These are phyloP conservation scores for Pseudopodoces humilis DNA, from an alignment of 2,113 vertebrate species.

Conservation along the genomic window DNA sequence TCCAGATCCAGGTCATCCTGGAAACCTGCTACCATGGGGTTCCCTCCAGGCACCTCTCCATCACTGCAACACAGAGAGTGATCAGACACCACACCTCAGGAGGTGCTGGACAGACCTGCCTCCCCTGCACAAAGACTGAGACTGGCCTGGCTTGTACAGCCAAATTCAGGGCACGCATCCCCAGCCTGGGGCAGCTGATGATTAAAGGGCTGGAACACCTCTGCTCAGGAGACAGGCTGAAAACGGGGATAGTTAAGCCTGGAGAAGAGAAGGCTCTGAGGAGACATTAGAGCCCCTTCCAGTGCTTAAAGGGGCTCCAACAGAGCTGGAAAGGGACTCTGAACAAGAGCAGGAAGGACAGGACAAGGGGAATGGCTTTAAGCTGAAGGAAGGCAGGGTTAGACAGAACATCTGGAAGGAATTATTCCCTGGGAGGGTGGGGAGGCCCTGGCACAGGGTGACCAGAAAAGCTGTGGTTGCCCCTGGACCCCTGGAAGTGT, in stretches of 20 bases:
- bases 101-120: not conserved
- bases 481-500: not conserved
- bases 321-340: not conserved
- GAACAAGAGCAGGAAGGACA: not conserved
- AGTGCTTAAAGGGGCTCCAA: not conserved
- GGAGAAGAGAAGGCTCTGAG: not conserved
- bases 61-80: slow-evolving; percentile 73
- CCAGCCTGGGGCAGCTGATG: not conserved
- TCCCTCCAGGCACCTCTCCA: slow-evolving; percentile 76
- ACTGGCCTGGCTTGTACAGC: not conserved
- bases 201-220: not conserved
- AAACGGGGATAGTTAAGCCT: not conserved
- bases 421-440: not conserved
- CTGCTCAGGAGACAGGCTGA: not conserved
- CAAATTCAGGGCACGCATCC: accelerated
- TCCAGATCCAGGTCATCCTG: slow-evolving; percentile 91
- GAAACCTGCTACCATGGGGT: slow-evolving; percentile 91
- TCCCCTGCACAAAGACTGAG: not conserved
- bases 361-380: not conserved
- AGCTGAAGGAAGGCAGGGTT: not conserved
- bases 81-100: not conserved
- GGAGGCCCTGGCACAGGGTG: not conserved
- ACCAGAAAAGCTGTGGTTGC: not conserved
- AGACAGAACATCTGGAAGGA: not conserved
- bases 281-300: not conserved